Evolutionary conservation across 2,888 invertebrate species (phyloP).

Genomic region (Amorpha juglandis): DNA sequence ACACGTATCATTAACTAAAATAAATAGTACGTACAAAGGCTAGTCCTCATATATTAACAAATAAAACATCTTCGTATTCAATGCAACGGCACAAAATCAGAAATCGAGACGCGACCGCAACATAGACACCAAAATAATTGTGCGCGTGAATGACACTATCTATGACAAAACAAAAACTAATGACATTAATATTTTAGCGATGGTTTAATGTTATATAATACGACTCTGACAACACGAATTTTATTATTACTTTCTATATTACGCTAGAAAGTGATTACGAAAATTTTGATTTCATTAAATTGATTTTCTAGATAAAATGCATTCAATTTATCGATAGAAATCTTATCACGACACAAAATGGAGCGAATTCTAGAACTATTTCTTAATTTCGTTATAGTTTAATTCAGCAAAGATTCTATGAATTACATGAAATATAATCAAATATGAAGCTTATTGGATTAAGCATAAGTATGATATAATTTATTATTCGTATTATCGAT

Average conservation of each 20-base stretch:
- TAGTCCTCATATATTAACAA: conserved; percentile 29
- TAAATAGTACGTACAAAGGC: conserved; percentile 40
- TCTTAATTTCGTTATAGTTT: conserved; percentile 9
- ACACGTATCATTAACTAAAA: conserved; percentile 60
- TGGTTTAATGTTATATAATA: background rate
- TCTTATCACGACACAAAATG: conserved; percentile 12
- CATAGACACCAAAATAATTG: conserved; percentile 21
- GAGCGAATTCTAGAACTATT: conserved; percentile 14
- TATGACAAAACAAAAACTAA: conserved; percentile 13
- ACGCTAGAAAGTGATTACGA: background rate
- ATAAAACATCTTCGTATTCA: conserved; percentile 16
- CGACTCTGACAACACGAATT: conserved; percentile 11
- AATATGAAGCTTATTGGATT: background rate
- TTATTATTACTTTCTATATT: conserved; percentile 9
- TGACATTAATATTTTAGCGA: background rate
- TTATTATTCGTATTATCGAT: background rate
- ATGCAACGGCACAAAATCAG: conserved; percentile 14
- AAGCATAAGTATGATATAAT: background rate
- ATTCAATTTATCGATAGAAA: conserved; percentile 17
- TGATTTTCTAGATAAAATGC: conserved; percentile 13
- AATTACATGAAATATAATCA: background rate
- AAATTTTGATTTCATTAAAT: background rate
- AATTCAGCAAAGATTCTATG: background rate
- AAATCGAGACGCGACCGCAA: conserved; percentile 1
- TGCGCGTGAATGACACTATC: conserved; percentile 25